A percentile compares a stretch with the other conserved stretches of the same genome.
These are phyloP conservation scores for Ectemnius cavifrons DNA, from an alignment of 2,888 invertebrate genomes.

Conservation along the genomic window DNA sequence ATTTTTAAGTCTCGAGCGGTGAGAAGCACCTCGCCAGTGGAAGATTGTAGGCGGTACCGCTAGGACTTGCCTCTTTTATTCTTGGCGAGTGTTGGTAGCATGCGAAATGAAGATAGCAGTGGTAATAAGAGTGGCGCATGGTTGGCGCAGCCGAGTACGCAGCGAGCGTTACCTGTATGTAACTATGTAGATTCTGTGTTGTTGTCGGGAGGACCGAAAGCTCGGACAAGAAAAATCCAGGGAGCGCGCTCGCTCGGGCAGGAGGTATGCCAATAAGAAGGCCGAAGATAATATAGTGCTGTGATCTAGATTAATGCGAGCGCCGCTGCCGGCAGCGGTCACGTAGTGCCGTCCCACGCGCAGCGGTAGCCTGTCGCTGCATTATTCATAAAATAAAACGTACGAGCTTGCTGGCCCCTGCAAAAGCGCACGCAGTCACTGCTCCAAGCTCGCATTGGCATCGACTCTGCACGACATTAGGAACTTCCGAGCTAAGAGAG, in stretches of 20 bases:
- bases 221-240: constrained; percentile 18
- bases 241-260: constrained; percentile 15
- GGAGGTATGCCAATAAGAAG: constrained; percentile 64
- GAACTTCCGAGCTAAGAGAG: too few species aligned
- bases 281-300: constrained; percentile 66
- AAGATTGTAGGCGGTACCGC: too few species aligned
- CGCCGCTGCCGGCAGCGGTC: constrained; percentile 60
- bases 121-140: not conserved
- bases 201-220: constrained; percentile 6
- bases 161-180: not conserved
- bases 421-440: constrained; percentile 16
- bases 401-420: constrained; percentile 22
- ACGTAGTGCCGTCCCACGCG: constrained; percentile 69
- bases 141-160: not conserved
- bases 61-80: too few species aligned
- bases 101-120: not conserved
- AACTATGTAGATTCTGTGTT: too few species aligned
- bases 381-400: constrained; percentile 68
- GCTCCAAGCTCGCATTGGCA: constrained; percentile 4
- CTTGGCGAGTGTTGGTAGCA: not conserved
- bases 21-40: too few species aligned
- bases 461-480: too few species aligned
- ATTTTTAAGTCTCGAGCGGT: too few species aligned
- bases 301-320: constrained; percentile 74
- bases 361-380: constrained; percentile 54